A percentile compares a stretch with the other conserved stretches of the same genome.
phyloP scores from a whole-genome alignment of 2,797 vertebrate genomes.

The Enteromius mattozi region DNA sequence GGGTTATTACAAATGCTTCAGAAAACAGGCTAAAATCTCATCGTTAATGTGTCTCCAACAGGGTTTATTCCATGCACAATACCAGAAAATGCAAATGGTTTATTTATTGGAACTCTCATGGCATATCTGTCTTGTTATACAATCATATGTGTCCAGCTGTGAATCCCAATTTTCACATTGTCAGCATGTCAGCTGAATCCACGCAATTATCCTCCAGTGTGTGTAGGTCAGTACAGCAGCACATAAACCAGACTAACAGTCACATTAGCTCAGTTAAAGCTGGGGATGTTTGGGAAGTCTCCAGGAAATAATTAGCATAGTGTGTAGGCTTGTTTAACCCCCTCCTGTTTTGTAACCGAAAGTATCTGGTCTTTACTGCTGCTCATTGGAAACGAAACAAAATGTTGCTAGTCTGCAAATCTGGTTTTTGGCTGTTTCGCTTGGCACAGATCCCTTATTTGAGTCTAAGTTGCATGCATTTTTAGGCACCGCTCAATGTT shows the following conservation, averaged over 20 bases:
- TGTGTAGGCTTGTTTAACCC: conserved; percentile 27
- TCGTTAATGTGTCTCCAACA: conserved; percentile 10
- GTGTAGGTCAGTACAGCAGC: conserved; percentile 6
- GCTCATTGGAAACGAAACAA: conserved; percentile 6
- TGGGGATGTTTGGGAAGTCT: conserved; percentile 37
- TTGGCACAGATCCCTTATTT: conserved; percentile 20
- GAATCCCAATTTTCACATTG: conserved; percentile 42
- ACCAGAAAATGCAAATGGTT: background rate
- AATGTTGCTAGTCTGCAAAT: conserved; percentile 17
- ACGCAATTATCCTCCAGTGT: conserved; percentile 28
- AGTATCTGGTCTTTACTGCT: conserved; percentile 29
- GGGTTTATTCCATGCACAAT: conserved; percentile 11
- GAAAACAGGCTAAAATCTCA: background rate
- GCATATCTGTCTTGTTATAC: conserved; percentile 14
- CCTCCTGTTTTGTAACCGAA: conserved; percentile 26
- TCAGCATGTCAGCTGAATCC: conserved; percentile 22
- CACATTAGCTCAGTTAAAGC: conserved; percentile 33
- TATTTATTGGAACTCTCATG: conserved; percentile 25
- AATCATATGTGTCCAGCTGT: conserved; percentile 16
- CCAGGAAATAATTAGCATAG: conserved; percentile 33
- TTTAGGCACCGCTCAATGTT: background rate
- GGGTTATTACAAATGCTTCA: conserved; percentile 7
- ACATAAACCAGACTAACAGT: conserved; percentile 30
- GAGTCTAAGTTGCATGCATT: conserved; percentile 4
- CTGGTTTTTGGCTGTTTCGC: background rate